Conservation (phyloP, 2,797 vertebrate genomes). For the Chrysocyon brachyurus region DNA sequence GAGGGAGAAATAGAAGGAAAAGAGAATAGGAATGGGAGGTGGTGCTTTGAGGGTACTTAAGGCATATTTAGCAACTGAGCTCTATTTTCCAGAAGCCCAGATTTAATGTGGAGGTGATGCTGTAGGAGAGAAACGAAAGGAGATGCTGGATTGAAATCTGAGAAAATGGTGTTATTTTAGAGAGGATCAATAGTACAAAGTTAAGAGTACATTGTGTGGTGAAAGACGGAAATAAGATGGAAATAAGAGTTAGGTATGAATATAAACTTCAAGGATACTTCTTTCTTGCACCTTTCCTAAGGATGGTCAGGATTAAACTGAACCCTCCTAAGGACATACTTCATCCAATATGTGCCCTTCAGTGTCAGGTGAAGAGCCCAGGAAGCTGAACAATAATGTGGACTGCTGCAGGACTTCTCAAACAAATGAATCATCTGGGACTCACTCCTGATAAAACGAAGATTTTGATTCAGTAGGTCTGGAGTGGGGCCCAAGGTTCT, state of each 20-base stretch:
- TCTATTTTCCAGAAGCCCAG: constrained; percentile 33
- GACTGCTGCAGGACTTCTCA: neutral
- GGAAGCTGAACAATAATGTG: neutral
- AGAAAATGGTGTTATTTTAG: neutral
- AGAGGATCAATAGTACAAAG: neutral
- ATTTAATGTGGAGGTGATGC: neutral
- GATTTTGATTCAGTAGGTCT: neutral
- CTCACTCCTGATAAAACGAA: neutral
- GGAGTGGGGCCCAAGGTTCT: neutral
- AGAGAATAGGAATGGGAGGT: neutral
- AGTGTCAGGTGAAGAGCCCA: neutral
- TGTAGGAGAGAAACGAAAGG: neutral
- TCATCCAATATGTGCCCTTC: neutral
- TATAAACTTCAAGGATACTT: neutral
- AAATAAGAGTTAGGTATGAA: neutral
- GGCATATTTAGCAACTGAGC: constrained; percentile 26
- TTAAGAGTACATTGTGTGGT: neutral
- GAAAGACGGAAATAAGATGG: neutral
- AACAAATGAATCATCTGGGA: neutral
- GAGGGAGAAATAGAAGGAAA: neutral
- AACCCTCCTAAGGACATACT: neutral
- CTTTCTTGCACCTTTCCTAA: neutral
- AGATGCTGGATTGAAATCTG: neutral
- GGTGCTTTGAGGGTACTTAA: neutral
- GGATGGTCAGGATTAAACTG: neutral